Evolutionary conservation across 2,113 vertebrate species (phyloP).

Genomic region (Vulpes lagopus): DNA sequence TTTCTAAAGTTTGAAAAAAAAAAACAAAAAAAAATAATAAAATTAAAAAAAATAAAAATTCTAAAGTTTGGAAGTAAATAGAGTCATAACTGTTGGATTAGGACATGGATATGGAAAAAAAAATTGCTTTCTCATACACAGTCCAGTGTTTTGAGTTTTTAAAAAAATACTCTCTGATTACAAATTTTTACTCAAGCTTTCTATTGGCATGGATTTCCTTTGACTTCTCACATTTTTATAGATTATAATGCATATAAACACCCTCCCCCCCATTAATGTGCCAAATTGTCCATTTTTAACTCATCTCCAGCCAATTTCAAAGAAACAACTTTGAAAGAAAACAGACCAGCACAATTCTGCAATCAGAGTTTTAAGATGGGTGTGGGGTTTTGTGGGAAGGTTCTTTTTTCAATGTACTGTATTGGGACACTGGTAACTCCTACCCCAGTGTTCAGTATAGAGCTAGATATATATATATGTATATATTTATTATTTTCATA

Average conservation of each 20-base stretch:
- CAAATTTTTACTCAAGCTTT: conserved; percentile 78
- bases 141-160: conserved; percentile 73
- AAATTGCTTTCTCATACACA: conserved; percentile 81
- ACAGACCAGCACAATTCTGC: conserved; percentile 77
- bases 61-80: conserved; percentile 65
- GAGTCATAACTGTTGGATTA: conserved; percentile 68
- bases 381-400: not conserved
- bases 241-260: conserved; percentile 78
- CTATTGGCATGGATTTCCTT: conserved; percentile 78
- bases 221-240: conserved; percentile 81
- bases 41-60: no score
- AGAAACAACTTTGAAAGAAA: conserved; percentile 72
- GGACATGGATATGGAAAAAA: conserved; percentile 64
- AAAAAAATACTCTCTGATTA: conserved; percentile 51
- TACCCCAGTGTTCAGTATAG: conserved; percentile 65
- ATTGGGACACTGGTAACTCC: conserved; percentile 65
- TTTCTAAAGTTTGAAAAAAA: conserved; percentile 57
- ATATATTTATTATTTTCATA: conserved; percentile 76
- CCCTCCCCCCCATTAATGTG: conserved; percentile 73
- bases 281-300: conserved; percentile 85
- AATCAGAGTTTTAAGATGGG: conserved; percentile 77
- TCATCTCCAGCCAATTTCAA: conserved; percentile 77
- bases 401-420: conserved; percentile 75
- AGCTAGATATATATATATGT: conserved; percentile 37
- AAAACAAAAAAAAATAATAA: no score